Conservation (phyloP, 2,888 invertebrate genomes). For the Antitype chi region DNA sequence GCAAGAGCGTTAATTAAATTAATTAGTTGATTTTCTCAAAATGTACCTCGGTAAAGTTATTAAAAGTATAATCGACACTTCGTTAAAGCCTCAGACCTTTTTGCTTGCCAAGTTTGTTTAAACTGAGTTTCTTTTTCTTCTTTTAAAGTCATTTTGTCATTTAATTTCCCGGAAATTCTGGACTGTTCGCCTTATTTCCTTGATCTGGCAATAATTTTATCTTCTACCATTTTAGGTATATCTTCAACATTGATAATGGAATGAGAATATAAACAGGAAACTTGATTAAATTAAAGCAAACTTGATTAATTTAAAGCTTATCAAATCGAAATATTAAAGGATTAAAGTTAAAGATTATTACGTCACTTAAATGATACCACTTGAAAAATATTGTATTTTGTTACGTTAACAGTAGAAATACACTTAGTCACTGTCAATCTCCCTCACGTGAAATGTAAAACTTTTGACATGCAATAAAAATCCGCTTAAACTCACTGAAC, state of each 20-base stretch:
- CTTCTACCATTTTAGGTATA: background rate
- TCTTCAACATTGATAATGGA: conserved; percentile 3
- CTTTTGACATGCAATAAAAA: conserved; percentile 10
- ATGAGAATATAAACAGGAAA: conserved; percentile 11
- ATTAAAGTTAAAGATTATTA: conserved; percentile 13
- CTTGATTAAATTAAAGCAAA: conserved; percentile 16
- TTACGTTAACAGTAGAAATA: background rate
- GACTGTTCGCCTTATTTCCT: background rate
- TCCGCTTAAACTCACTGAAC: conserved; percentile 58
- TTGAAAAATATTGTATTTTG: background rate
- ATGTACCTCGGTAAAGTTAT: conserved; percentile 26
- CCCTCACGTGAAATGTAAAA: conserved; percentile 8
- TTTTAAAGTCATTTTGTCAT: conserved; percentile 2
- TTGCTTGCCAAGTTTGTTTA: conserved; percentile 29
- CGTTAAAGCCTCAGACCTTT: conserved; percentile 13
- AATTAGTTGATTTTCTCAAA: conserved; percentile 22
- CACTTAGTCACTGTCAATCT: conserved; percentile 3
- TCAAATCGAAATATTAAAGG: conserved; percentile 2
- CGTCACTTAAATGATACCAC: background rate
- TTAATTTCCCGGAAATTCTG: conserved; percentile 6
- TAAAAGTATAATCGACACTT: conserved; percentile 35
- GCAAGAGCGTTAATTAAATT: conserved; percentile 8
- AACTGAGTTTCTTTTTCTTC: conserved; percentile 10
- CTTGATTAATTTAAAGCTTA: conserved; percentile 11
- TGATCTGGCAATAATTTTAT: background rate